Base-by-base conservation (phyloP, 2,888 invertebrate species). In the Catocala nupta region DNA sequence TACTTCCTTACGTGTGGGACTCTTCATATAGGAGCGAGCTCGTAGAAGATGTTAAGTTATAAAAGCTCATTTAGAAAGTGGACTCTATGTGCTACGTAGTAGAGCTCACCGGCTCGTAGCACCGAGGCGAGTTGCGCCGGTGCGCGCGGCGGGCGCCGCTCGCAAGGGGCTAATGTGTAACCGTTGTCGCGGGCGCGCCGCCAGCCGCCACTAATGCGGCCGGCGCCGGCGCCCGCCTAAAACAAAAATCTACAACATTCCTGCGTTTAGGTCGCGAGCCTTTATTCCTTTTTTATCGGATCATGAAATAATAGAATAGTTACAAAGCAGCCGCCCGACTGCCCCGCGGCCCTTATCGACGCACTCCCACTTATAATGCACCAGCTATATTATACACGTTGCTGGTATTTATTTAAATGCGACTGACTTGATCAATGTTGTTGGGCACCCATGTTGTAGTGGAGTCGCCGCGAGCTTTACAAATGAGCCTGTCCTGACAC, bases 151-250 rank as follows among this genome's bases (percentile, higher is more conserved):
- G 50, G 34, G 34, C 12, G 47, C 81, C 16, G 83, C 64, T 69
- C 88, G 67, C 90, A 89, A 66, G 80, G 82, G 82, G 84, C 88
- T 91, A 91, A 91, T 90, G 91, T 89, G 90, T 82, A 87, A 86
- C 81, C 85, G 91, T 73, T 90, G 91, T 90, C 84, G 84, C 79
- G 73, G 70, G 67, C 70, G 77, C 78, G 85, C 82, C 85, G 78
- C 81, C 85, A 78, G 85, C 82, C 85, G 78, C 81, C 85, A 83
- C 90, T 90, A 91, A 91, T 91, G 91, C 90, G 86, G 78, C 81
- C 91, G 95, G 85, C 94, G 94, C 81, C 95, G 95, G 89, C 95
- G 95, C 82, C 95, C 92, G 86, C 86, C 87, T 88, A 85, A 87
- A 85, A 89, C 90, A 85, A 85, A 83, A 86, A 87, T 88, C 82